Base-by-base conservation (phyloP, 2,888 invertebrate species). In the Creontiades dilutus region DNA sequence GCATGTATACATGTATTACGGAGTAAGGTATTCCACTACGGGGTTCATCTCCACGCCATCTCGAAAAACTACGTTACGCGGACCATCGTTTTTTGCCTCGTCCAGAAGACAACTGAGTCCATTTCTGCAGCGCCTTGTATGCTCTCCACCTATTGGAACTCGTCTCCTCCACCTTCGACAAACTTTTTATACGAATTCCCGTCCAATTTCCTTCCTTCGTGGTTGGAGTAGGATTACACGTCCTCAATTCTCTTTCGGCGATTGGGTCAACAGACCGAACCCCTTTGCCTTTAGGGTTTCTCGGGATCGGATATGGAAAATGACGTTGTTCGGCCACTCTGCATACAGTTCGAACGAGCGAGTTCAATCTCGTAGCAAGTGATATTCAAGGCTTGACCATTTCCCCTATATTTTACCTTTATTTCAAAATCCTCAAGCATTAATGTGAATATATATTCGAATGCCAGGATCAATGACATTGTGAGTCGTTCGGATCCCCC, bases 161-260 rank as follows among this genome's bases (percentile, higher is more conserved):
- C 78, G n/a, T n/a, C n/a, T 19, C 9, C n/a, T 61, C 23, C 9
- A 23, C 68, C 12, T 23, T 68, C 68, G 9, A 19, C 27, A 19
- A 27, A 68, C 68, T 23, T 78, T 78, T 78, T 78, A 78, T 78
- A 13, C 68, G 78, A 78, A 37, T 46, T 46, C 47, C 46, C 78
- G 78, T 23, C 23, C 37, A 78, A 78, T 78, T 46, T 78, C n/a
- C 47, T 46, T 14, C n/a, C n/a, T 78, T 78, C 23, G 68, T 13
- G 68, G 68, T 68, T 68, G 23, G 16, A 47, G 19, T 4, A 78
- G 78, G 78, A 78, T 78, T 46, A 78, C 78, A 78, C 12, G 78
- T 12, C 47, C 46, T 47, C 78, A 78, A 78, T 78, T 78, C 47
- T 78, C 46, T 47, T 16, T 28, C 16, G 78, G 37, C 19, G 78